Evolutionary conservation across 2,797 vertebrate genomes (phyloP).

Genomic region (Coendou prehensilis): DNA sequence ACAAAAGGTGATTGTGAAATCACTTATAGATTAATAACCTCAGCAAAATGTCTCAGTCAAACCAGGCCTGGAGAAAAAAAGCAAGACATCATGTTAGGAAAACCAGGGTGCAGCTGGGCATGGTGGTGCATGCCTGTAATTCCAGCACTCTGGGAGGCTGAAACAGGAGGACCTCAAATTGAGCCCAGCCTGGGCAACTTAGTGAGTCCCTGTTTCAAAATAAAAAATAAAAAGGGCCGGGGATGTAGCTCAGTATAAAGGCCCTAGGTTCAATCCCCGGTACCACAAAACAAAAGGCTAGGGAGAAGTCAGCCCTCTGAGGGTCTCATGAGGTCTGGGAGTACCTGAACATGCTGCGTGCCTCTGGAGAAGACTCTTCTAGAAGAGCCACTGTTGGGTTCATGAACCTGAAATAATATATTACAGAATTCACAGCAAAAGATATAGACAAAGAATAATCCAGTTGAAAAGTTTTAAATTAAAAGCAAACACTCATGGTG

Average conservation of each 20-base stretch:
- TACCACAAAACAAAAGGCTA: background rate
- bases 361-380: slow-evolving; percentile 93
- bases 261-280: background rate
- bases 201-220: background rate
- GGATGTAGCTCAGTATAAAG: background rate
- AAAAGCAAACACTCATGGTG: slow-evolving; percentile 89
- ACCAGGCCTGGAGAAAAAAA: background rate
- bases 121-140: background rate
- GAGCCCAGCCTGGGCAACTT: background rate
- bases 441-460: slow-evolving; percentile 93
- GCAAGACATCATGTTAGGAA: background rate
- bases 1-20: background rate
- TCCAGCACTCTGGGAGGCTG: background rate
- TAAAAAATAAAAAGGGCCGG: background rate
- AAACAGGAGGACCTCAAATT: background rate
- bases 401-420: slow-evolving; percentile 96
- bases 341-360: too few species aligned
- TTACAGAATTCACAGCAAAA: slow-evolving; percentile 92
- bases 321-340: too few species aligned
- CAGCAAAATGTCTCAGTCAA: slow-evolving; percentile 1
- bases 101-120: background rate
- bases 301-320: background rate
- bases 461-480: slow-evolving; percentile 94
- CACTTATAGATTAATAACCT: background rate
- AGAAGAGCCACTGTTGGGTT: slow-evolving; percentile 95